phyloP scores from a whole-genome alignment of 2,888 invertebrate genomes.

The Muscina levida region DNA sequence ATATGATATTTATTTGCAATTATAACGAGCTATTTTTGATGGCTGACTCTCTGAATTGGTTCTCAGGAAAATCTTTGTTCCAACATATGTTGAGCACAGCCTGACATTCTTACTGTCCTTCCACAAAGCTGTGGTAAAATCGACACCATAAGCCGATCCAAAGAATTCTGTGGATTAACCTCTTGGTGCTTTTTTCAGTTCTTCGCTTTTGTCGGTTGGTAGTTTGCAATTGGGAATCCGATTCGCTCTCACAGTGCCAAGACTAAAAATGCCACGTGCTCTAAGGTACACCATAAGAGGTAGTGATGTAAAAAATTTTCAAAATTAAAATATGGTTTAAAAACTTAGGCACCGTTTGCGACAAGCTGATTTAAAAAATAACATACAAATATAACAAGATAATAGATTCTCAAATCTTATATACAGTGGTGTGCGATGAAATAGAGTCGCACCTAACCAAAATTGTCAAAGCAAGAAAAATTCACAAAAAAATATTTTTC shows the following conservation, averaged over 20 bases:
- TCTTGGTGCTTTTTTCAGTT: not conserved
- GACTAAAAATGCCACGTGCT: too few species aligned
- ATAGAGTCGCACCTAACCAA: too few species aligned
- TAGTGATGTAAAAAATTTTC: conserved; percentile 58
- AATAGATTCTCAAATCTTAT: too few species aligned
- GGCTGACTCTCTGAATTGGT: conserved; percentile 49
- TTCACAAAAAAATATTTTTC: too few species aligned
- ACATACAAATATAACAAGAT: too few species aligned
- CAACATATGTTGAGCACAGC: conserved; percentile 74
- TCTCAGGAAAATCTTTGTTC: conserved; percentile 68
- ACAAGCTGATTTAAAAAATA: too few species aligned
- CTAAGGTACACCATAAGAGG: conserved; percentile 51
- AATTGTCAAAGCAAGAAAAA: too few species aligned
- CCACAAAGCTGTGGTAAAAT: conserved; percentile 68
- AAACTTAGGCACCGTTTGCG: not conserved
- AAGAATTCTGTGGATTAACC: conserved; percentile 39
- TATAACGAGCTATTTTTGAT: conserved; percentile 59
- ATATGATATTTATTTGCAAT: conserved; percentile 60
- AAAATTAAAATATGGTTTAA: conserved; percentile 24
- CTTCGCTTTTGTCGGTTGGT: conserved; percentile 13
- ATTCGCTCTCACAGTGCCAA: not conserved
- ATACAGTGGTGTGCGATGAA: too few species aligned
- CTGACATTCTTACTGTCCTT: conserved; percentile 75
- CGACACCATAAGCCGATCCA: conserved; percentile 60
- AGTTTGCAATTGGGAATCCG: not conserved